Evolutionary conservation across 2,113 vertebrate genomes (phyloP).

Genomic region (Tonatia bakeri): DNA sequence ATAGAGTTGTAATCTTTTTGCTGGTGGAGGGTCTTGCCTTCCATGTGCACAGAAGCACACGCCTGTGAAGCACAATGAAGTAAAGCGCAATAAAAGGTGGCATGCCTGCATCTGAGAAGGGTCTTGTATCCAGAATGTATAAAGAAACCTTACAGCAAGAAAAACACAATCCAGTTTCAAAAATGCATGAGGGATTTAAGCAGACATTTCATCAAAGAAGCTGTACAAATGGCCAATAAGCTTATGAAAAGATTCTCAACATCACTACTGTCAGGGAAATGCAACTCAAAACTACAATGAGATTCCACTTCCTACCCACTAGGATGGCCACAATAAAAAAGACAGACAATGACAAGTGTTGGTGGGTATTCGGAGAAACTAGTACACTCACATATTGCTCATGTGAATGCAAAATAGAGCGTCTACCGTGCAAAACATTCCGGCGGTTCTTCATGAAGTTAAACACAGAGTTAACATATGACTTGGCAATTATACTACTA

Average conservation of each 20-base stretch:
- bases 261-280: neutral
- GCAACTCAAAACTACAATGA: neutral
- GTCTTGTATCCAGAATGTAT: neutral
- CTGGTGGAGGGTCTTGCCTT: neutral
- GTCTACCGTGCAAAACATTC: neutral
- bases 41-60: neutral
- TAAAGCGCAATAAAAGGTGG: neutral
- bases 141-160: neutral
- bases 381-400: neutral
- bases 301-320: neutral
- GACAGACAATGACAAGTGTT: neutral
- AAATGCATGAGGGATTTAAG: neutral
- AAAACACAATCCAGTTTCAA: neutral
- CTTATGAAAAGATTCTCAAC: neutral
- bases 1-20: neutral
- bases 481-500: neutral
- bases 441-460: neutral
- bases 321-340: neutral
- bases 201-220: neutral
- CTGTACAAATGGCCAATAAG: neutral
- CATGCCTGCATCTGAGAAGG: neutral
- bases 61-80: neutral
- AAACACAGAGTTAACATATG: neutral
- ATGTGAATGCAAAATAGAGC: neutral
- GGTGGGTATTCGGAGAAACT: neutral